phyloP scores from a whole-genome alignment of 1,140 invertebrate species.

The Paralvinella palmiformis region DNA sequence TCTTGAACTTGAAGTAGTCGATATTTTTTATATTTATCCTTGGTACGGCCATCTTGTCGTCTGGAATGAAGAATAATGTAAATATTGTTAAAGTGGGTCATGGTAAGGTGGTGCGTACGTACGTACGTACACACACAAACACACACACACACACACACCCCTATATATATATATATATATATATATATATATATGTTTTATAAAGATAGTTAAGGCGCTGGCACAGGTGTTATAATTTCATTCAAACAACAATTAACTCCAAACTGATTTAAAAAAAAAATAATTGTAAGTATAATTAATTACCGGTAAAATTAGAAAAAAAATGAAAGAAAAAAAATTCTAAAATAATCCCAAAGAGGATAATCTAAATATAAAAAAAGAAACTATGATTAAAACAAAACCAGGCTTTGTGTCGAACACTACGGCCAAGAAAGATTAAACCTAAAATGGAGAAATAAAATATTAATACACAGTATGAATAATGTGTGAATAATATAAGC shows the following conservation, averaged over 20 bases:
- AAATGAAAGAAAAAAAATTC: not conserved
- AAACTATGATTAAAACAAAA: conserved; percentile 25
- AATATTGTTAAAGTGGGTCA: not conserved
- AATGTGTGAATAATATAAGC: not conserved
- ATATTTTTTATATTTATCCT: conserved; percentile 21
- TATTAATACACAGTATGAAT: conserved; percentile 27
- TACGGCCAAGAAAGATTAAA: conserved; percentile 23
- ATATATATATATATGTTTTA: conserved; percentile 4
- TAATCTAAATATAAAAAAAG: conserved; percentile 20
- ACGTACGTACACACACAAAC: not conserved
- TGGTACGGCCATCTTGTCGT: not conserved
- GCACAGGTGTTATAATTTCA: not conserved
- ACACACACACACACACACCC: not conserved
- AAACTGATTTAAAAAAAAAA: not conserved
- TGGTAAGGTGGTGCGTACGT: not conserved
- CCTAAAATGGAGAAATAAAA: conserved; percentile 24
- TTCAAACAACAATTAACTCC: not conserved
- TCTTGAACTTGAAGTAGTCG: conserved; percentile 21
- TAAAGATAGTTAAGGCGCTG: not conserved
- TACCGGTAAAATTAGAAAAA: not conserved
- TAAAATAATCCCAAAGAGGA: not conserved
- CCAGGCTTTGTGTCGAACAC: conserved; percentile 24
- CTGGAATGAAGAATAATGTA: not conserved
- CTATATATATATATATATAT: not conserved
- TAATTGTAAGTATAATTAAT: not conserved